phyloP scores from a whole-genome alignment of 2,888 invertebrate genomes.

The Pelosia muscerda region DNA sequence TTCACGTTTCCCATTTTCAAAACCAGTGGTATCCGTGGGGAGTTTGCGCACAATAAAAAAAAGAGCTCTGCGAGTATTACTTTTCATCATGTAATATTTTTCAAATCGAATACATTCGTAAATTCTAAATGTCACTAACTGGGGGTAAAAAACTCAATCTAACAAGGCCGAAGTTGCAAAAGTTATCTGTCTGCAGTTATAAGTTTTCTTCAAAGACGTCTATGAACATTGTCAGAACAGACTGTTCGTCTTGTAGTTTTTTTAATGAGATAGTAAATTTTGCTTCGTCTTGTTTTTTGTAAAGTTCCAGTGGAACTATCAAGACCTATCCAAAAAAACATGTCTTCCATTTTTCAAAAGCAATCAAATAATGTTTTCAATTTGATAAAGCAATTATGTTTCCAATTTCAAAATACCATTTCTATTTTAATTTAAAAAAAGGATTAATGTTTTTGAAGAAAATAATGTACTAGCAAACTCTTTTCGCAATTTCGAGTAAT shows the following conservation, averaged over 20 bases:
- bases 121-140: background rate
- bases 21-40: no score
- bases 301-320: background rate
- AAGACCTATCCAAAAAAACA: background rate
- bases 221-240: background rate
- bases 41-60: no score
- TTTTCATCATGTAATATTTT: no score
- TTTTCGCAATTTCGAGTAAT: background rate
- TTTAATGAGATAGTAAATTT: background rate
- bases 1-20: no score
- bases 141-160: background rate
- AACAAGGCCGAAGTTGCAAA: background rate
- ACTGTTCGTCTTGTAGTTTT: background rate
- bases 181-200: background rate
- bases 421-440: background rate
- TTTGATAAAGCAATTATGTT: background rate
- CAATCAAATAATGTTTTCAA: constrained; percentile 1
- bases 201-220: constrained; percentile 1
- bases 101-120: background rate
- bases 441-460: background rate
- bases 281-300: background rate
- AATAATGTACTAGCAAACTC: no score
- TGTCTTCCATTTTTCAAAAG: background rate
- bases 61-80: no score
- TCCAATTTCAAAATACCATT: background rate